phyloP scores from a whole-genome alignment of 64 coral and sea anemone species.

The Exaiptasia diaphana region DNA sequence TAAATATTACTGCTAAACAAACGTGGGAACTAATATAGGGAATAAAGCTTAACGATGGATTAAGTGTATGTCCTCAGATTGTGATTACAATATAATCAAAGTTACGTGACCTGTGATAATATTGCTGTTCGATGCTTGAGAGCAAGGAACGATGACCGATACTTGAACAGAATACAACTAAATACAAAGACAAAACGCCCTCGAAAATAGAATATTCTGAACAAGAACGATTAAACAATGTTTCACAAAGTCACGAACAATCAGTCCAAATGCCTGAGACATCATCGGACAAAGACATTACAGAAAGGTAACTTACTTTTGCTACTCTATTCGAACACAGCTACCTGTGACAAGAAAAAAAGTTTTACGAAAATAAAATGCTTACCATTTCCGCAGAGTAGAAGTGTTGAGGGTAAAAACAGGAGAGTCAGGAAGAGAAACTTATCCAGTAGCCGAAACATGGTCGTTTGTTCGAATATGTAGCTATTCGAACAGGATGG shows the following conservation, averaged over 20 bases:
- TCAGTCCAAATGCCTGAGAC: conserved; percentile 83
- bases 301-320: background rate
- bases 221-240: background rate
- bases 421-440: conserved; percentile 77
- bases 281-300: conserved; percentile 48
- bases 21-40: no score
- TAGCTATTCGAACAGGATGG: conserved; percentile 77
- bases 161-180: background rate
- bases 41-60: no score
- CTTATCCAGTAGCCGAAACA: conserved; percentile 78
- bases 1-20: background rate
- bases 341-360: no score
- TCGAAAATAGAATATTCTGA: background rate
- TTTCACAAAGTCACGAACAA: background rate
- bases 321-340: no score
- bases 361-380: conserved; percentile 56
- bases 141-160: background rate
- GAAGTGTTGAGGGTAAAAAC: conserved; percentile 68
- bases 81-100: background rate
- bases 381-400: conserved; percentile 85
- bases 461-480: conserved; percentile 56
- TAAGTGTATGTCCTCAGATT: conserved; percentile 6
- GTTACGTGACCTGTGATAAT: background rate
- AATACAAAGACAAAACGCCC: conserved; percentile 10
- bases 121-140: background rate